These are phyloP conservation scores for Artemia franciscana DNA, from an alignment of 1,140 invertebrate genomes.

Conservation along the genomic window DNA sequence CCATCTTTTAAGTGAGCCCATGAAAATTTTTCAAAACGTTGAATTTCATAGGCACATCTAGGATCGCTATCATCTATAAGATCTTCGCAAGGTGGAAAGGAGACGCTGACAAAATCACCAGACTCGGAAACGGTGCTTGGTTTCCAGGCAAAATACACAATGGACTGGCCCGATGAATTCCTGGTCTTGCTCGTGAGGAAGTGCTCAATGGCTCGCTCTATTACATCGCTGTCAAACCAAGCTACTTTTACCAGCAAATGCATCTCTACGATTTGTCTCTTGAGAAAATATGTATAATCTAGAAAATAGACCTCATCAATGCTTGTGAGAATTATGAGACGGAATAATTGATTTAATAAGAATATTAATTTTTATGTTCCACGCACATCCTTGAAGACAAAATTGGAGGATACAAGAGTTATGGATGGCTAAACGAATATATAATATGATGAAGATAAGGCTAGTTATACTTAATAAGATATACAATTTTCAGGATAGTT, in stretches of 20 bases:
- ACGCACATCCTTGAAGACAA: too few relatives aligned
- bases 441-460: too few relatives aligned
- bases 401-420: too few relatives aligned
- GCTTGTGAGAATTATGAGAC: too few relatives aligned
- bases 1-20: slow-evolving; percentile 29
- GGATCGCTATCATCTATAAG: slow-evolving; percentile 13
- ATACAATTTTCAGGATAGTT: too few relatives aligned
- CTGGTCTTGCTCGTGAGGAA: slow-evolving; percentile 20
- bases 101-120: slow-evolving; percentile 22
- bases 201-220: slow-evolving; percentile 24
- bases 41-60: slow-evolving; percentile 34
- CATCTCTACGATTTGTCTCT: slow-evolving; percentile 26
- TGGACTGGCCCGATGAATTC: slow-evolving; percentile 19
- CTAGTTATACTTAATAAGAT: too few relatives aligned
- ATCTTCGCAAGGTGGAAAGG: slow-evolving; percentile 20
- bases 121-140: slow-evolving; percentile 30
- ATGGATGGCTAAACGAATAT: too few relatives aligned
- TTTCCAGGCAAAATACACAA: slow-evolving; percentile 38
- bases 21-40: slow-evolving; percentile 36
- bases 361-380: too few relatives aligned
- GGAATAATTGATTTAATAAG: too few relatives aligned
- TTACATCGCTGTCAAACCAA: slow-evolving; percentile 35
- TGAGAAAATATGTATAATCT: slow-evolving; percentile 10
- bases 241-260: slow-evolving; percentile 30
- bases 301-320: not conserved